Percentiles rank a stretch among this genome's conserved stretches.
phyloP scores from a whole-genome alignment of 1,140 invertebrate genomes.

The Bombus consobrinus region DNA sequence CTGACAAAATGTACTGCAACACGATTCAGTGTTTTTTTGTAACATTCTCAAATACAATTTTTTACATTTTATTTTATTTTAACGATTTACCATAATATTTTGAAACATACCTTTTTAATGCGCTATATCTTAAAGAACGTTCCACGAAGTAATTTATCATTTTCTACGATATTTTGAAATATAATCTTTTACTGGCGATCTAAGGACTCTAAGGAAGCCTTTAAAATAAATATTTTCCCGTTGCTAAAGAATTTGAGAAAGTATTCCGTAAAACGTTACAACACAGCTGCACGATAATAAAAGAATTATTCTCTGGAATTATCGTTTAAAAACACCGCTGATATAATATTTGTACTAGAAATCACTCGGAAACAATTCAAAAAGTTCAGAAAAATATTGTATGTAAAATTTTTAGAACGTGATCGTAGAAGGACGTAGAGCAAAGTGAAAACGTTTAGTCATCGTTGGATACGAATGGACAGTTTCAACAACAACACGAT shows the following conservation, averaged over 20 bases:
- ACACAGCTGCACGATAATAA: too few relatives aligned
- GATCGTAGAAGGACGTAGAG: not conserved
- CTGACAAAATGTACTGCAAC: not conserved
- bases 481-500: constrained; percentile 1
- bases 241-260: too few relatives aligned
- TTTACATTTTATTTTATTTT: too few relatives aligned
- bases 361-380: not conserved
- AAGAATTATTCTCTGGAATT: too few relatives aligned
- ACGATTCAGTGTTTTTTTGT: not conserved
- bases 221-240: too few relatives aligned
- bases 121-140: too few relatives aligned
- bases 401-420: not conserved
- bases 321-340: too few relatives aligned
- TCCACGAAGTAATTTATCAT: not conserved
- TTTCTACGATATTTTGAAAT: not conserved
- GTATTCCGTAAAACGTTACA: too few relatives aligned
- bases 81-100: not conserved
- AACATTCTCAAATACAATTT: not conserved
- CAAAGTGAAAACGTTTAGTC: not conserved
- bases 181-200: not conserved
- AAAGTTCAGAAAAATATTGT: not conserved
- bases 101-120: not conserved
- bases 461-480: not conserved
- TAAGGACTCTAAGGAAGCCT: too few relatives aligned
- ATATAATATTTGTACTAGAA: not conserved